Base-by-base conservation (phyloP, 2,113 vertebrate species). In the Dicaeum eximium region DNA sequence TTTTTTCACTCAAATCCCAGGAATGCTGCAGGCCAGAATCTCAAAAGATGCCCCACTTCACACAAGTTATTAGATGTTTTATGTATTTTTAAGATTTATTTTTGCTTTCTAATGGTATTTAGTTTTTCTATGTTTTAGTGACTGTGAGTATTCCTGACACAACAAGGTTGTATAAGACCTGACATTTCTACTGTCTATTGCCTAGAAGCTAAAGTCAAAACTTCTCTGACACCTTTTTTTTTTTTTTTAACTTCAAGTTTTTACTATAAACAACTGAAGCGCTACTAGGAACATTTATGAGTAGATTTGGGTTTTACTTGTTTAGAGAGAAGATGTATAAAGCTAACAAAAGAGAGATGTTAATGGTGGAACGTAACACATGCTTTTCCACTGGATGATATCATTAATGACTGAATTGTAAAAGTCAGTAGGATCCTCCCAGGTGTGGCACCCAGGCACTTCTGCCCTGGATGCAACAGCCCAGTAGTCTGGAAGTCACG, bases 121-220 rank as follows among this genome's bases (percentile, higher is more conserved):
- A 80, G n/a, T 45, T 95, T 67, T 65, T 66, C 14, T 83, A 0
- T 30, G 25, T 56, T 83, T 72, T 40, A 83, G 71, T 65, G 67
- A 94, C 69, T 71, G n/a, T 67, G 67, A 96, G 25, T 50, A 60
- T 40, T 92, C 75, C 82, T 90, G 93, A 90, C 88, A 92, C 74
- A 81, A 64, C 60, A 94, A 83, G 65, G 80, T 72, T 92, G 86
- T 77, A 53, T 4, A 83, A 40, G 69, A 67, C 87, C 47, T 90
- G 80, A 80, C 72, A 93, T 74, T 86, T 90, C 82, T 78, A 37
- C 64, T 64, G 22, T 64, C 75, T 90, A 37, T 38, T 86, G 88
- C 93, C 84, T 87, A 37, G 58, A 80, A 93, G 79, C 71, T 66
- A 40, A 79, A 86, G 79, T n/a, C 48, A 95, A 86, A 92, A 92